A percentile compares a stretch with the other conserved stretches of the same genome.
Conservation (phyloP, 2,888 invertebrate species). For the Xylota segnis region DNA sequence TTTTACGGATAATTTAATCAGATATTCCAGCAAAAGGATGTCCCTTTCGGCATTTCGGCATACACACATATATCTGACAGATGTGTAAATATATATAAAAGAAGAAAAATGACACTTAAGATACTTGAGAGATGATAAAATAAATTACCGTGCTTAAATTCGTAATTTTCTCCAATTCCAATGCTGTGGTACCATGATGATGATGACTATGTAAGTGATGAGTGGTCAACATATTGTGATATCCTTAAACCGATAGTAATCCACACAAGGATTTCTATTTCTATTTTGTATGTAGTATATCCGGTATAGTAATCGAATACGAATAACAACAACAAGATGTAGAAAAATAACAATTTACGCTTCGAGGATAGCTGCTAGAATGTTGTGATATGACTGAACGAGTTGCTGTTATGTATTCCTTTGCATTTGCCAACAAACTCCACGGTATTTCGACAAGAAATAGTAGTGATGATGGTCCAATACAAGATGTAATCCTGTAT, state of each 20-base stretch:
- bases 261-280: constrained; percentile 52
- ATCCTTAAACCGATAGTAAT: constrained; percentile 72
- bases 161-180: constrained; percentile 84
- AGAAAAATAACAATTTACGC: constrained; percentile 39
- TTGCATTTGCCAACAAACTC: constrained; percentile 27
- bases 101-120: not conserved
- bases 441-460: constrained; percentile 35
- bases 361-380: constrained; percentile 30
- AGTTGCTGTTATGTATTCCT: constrained; percentile 33
- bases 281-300: constrained; percentile 16
- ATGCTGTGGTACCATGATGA: constrained; percentile 83
- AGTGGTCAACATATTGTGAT: constrained; percentile 83
- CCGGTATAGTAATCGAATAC: not conserved
- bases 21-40: constrained; percentile 26
- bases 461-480: constrained; percentile 48
- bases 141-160: constrained; percentile 83
- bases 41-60: not conserved
- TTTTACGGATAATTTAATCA: constrained; percentile 27
- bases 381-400: constrained; percentile 12
- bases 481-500: constrained; percentile 64
- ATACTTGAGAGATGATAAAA: constrained; percentile 34
- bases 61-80: constrained; percentile 1
- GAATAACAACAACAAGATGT: constrained; percentile 3
- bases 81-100: not conserved
- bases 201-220: constrained; percentile 84